Conservation (phyloP, 2,113 vertebrate species). For the Leucosticte australis region DNA sequence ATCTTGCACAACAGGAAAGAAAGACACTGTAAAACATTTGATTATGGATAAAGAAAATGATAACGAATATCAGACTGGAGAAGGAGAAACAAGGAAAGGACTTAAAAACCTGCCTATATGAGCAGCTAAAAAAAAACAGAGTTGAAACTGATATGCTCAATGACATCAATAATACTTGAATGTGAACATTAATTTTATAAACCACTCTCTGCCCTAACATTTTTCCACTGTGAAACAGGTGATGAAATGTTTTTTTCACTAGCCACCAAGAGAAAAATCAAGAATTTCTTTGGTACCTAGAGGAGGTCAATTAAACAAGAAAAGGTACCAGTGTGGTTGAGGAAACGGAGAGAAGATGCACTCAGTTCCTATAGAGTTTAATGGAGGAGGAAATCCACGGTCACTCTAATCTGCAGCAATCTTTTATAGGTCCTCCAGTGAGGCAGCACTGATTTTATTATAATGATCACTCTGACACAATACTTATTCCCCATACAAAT, state of each 20-base stretch:
- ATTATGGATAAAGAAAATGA: neutral
- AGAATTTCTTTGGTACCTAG: neutral
- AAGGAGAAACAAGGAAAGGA: neutral
- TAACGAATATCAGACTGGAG: neutral
- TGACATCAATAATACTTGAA: neutral
- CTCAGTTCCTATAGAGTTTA: neutral
- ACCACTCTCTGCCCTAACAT: neutral
- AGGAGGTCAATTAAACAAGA: neutral
- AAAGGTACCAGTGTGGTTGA: neutral
- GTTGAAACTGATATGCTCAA: neutral
- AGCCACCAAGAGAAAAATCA: neutral
- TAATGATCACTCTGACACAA: neutral
- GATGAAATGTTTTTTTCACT: neutral
- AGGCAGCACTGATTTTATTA: neutral
- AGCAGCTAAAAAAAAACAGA: neutral
- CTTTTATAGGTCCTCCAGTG: neutral
- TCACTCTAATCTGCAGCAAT: neutral
- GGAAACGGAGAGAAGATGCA: neutral
- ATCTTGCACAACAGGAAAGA: neutral
- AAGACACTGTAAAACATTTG: neutral
- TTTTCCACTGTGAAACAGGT: neutral
- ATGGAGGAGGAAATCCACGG: neutral
- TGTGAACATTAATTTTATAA: neutral
- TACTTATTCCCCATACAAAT: neutral
- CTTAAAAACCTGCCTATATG: neutral